Conservation (phyloP, 2,888 invertebrate genomes). For the Portevinia maculata region DNA sequence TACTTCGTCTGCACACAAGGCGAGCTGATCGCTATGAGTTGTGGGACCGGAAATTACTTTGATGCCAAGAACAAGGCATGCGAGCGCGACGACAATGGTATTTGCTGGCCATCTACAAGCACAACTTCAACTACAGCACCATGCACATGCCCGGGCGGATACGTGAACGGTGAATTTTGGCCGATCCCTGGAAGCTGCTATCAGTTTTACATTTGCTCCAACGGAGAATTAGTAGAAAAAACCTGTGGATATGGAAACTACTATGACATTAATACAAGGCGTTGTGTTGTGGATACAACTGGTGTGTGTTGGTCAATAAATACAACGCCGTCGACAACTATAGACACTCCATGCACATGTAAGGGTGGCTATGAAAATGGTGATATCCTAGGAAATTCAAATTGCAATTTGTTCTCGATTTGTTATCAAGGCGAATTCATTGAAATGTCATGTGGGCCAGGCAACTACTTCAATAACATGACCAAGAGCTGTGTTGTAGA, state of each 20-base stretch:
- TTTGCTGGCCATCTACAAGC: not conserved
- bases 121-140: not conserved
- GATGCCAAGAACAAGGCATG: conserved; percentile 11
- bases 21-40: too few species aligned
- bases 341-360: conserved; percentile 71
- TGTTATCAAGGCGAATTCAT: conserved; percentile 75
- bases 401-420: conserved; percentile 76
- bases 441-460: conserved; percentile 56
- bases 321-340: conserved; percentile 1
- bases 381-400: conserved; percentile 70
- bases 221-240: conserved; percentile 75
- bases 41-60: conserved; percentile 46
- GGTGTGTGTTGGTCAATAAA: conserved; percentile 21
- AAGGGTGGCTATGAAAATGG: conserved; percentile 69
- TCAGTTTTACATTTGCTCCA: conserved; percentile 76
- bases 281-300: conserved; percentile 76
- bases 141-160: conserved; percentile 75
- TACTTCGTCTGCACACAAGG: conserved; percentile 44
- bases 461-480: conserved; percentile 26
- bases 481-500: conserved; percentile 25
- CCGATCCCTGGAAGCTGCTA: conserved; percentile 76
- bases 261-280: conserved; percentile 71
- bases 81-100: not conserved
- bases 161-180: conserved; percentile 75
- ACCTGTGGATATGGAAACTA: conserved; percentile 77